Evolutionary conservation across 2,797 vertebrate genomes (phyloP).

Genomic region (Tiaroga cobitis): DNA sequence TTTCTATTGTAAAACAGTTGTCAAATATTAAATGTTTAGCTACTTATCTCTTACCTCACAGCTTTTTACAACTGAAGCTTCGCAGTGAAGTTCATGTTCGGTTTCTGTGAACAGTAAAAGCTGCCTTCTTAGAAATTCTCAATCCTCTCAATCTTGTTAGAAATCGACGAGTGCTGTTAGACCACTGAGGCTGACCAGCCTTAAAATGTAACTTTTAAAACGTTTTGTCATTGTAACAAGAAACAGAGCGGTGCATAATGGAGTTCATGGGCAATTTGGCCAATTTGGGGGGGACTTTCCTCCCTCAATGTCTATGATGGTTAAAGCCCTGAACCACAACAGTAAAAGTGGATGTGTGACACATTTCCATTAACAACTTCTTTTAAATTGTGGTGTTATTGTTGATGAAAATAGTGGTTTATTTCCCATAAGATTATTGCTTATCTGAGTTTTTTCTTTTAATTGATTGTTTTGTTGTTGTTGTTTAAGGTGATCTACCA

Average conservation of each 20-base stretch:
- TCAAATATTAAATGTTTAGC: neutral
- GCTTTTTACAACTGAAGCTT: neutral
- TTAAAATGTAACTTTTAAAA: neutral
- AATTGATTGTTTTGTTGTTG: neutral
- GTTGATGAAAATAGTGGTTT: neutral
- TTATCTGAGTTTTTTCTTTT: constrained; percentile 4
- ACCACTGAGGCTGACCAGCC: neutral
- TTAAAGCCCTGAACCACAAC: neutral
- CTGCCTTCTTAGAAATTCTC: neutral
- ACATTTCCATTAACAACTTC: neutral
- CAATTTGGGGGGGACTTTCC: neutral
- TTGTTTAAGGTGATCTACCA: constrained; percentile 88
- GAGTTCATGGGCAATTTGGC: neutral
- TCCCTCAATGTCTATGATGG: neutral
- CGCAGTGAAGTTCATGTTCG: neutral
- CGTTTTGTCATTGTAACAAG: neutral
- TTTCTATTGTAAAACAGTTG: constrained; percentile 26
- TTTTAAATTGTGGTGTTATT: neutral
- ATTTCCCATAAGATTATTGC: neutral
- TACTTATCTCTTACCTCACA: neutral
- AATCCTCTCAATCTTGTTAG: neutral
- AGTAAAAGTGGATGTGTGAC: neutral
- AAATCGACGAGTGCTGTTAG: neutral
- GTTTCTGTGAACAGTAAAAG: neutral
- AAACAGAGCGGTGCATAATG: neutral